Base-by-base conservation (phyloP, 2,797 vertebrate genomes). In the Aeoliscus strigatus region DNA sequence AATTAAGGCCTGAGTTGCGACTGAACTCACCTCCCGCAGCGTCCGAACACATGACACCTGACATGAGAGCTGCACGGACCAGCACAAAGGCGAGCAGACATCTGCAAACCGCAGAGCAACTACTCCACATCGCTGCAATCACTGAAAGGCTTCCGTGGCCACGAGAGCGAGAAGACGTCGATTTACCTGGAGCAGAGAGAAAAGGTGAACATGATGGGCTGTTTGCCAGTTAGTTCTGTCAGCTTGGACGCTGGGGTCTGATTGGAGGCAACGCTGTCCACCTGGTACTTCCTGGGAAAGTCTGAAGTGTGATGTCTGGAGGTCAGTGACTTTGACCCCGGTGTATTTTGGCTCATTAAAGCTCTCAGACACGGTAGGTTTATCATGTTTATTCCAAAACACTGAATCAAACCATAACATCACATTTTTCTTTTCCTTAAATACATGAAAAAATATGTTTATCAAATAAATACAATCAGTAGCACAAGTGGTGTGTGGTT, bases 251-350 rank as follows among this genome's bases (percentile, higher is more conserved):
- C 48, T 53, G 52, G 60, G 48, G 42, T 55, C 54, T 82, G 60
- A 85, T 82, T 82, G 66, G 57, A 51, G 48, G 25, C 14, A 79
- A 83, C 50, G 9, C 21, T 31, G 12, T 53, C 60, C 83, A 85
- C 70, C 80, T 85, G 81, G 60, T 27, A 42, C 44, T 58, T 55
- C 47, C 66, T 48, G 23, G 1, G 53, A 7, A 8, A 1, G 4
- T 11, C 10, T 28, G 18, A 27, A 14, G 5, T 9, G 2, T 9
- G 2, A 1, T 2, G 2, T 6, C 23, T 30, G 32, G n/a, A n/a
- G n/a, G n/a, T n/a, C n/a, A n/a, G n/a, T n/a, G n/a, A n/a, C n/a
- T n/a, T n/a, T n/a, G n/a, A n/a, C n/a, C n/a, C n/a, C n/a, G n/a
- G n/a, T n/a, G n/a, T n/a, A n/a, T n/a, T n/a, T n/a, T n/a, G n/a